Evolutionary conservation across 2,797 vertebrate genomes (phyloP).

Genomic region (Mionectes olivaceus): DNA sequence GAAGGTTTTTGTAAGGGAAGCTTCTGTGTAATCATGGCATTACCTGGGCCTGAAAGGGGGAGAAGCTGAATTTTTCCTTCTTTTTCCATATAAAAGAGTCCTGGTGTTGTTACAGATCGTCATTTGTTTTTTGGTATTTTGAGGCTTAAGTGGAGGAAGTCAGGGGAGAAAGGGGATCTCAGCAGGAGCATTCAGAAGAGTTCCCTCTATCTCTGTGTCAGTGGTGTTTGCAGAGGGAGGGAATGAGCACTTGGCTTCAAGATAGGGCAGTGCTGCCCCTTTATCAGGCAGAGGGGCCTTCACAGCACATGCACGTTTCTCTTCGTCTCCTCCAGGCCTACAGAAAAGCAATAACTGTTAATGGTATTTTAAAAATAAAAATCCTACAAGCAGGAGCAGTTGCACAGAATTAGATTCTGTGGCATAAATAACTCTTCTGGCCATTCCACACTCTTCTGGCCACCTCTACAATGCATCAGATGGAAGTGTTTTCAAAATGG

Average conservation of each 20-base stretch:
- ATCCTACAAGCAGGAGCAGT: neutral
- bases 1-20: neutral
- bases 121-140: neutral
- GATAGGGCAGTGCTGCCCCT: neutral
- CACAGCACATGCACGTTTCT: neutral
- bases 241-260: neutral
- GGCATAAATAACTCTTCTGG: neutral
- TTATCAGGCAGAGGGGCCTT: neutral
- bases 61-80: neutral
- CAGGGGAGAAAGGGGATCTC: neutral
- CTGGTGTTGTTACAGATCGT: neutral
- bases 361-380: neutral
- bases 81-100: neutral
- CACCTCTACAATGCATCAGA: neutral
- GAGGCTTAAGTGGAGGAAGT: neutral
- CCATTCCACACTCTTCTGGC: neutral
- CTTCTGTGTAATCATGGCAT: neutral
- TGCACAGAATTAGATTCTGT: neutral
- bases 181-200: neutral
- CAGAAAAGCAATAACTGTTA: neutral
- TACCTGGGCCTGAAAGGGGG: neutral
- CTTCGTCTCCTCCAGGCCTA: neutral
- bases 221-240: neutral
- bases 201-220: neutral
- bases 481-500: neutral